Evolutionary conservation across 2,888 invertebrate species (phyloP).

Genomic region (Anodontia alba): DNA sequence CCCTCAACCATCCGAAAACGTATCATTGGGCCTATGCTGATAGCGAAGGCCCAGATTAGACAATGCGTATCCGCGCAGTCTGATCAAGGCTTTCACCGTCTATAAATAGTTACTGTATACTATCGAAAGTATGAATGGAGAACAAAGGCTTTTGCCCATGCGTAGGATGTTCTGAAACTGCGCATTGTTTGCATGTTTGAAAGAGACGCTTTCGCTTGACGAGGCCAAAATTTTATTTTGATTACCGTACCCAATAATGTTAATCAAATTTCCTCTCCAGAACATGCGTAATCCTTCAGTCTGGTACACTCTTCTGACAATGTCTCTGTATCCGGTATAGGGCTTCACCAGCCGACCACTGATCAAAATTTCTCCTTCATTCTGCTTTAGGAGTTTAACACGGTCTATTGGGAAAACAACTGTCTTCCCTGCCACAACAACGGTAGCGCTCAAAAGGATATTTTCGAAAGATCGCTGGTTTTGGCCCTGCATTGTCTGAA

Average conservation of each 20-base stretch:
- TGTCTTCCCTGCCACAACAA: constrained; percentile 84
- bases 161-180: too few species aligned
- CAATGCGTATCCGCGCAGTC: too few species aligned
- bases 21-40: too few species aligned
- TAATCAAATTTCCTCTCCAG: constrained; percentile 97
- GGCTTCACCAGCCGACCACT: constrained; percentile 88
- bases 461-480: constrained; percentile 81
- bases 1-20: too few species aligned
- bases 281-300: constrained; percentile 87
- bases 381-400: constrained; percentile 85
- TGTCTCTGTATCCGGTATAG: constrained; percentile 91
- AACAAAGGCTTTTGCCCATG: too few species aligned
- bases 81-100: too few species aligned
- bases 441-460: constrained; percentile 83
- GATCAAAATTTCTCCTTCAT: constrained; percentile 85
- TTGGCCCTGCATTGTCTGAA: background rate
- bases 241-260: constrained; percentile 83
- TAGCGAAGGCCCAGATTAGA: too few species aligned
- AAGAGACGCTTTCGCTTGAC: too few species aligned
- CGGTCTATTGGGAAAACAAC: constrained; percentile 85
- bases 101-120: too few species aligned
- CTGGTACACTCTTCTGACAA: constrained; percentile 81
- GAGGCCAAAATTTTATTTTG: background rate
- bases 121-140: too few species aligned
- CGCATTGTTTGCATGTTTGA: too few species aligned